These are phyloP conservation scores for Cephalotes varians DNA, from an alignment of 2,888 invertebrate species.

Conservation along the genomic window DNA sequence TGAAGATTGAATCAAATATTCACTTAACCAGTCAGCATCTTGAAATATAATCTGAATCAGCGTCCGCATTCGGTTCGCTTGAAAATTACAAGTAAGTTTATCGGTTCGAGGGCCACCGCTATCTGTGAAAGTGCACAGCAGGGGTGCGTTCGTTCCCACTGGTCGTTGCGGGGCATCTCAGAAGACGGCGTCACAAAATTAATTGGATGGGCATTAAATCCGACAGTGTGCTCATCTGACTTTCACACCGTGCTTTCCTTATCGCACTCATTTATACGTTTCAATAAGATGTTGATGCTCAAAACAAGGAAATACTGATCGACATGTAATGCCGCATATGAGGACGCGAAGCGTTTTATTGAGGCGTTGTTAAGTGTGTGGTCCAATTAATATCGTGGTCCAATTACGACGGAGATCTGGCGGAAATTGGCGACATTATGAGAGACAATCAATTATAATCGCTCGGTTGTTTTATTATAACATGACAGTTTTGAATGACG, in stretches of 20 bases:
- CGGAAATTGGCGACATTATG: neutral
- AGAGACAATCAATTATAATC: slow-evolving; percentile 28
- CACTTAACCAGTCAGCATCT: slow-evolving; percentile 16
- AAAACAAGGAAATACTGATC: slow-evolving; percentile 2
- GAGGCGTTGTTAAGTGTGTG: slow-evolving; percentile 30
- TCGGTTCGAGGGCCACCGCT: slow-evolving; percentile 25
- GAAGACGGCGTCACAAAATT: slow-evolving; percentile 72
- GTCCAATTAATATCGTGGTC: slow-evolving; percentile 8
- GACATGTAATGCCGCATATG: neutral
- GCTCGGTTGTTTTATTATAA: neutral
- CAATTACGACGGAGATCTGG: neutral
- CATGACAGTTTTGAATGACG: neutral
- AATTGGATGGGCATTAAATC: slow-evolving; percentile 75
- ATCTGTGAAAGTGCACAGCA: slow-evolving; percentile 64
- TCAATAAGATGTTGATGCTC: slow-evolving; percentile 64
- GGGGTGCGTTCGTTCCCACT: slow-evolving; percentile 65
- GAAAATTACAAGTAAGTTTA: slow-evolving; percentile 30
- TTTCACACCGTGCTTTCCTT: slow-evolving; percentile 70
- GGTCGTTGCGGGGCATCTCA: slow-evolving; percentile 61
- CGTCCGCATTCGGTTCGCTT: slow-evolving; percentile 29
- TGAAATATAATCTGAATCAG: slow-evolving; percentile 31
- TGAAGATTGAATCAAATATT: slow-evolving; percentile 2
- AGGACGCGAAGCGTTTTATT: slow-evolving; percentile 57
- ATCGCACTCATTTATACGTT: slow-evolving; percentile 70
- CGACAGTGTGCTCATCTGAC: slow-evolving; percentile 63